Base-by-base conservation (phyloP, 2,113 vertebrate species). In the Zapornia atra region DNA sequence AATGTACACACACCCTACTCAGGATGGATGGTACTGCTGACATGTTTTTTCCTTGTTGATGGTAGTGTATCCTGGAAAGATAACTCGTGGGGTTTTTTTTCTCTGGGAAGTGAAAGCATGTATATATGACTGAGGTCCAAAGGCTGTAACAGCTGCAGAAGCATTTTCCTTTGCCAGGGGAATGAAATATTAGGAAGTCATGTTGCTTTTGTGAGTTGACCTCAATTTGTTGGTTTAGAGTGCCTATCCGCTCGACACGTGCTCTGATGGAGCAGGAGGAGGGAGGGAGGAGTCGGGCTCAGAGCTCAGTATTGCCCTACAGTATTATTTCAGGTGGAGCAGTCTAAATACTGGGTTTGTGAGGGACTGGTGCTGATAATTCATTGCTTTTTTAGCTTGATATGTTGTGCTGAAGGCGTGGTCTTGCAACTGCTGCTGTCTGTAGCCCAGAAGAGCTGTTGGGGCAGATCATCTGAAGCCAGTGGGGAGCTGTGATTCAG, bases 41-140 rank as follows among this genome's bases (percentile, higher is more conserved):
- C 73, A 33, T 88, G 78, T 71, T 82, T 28, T 95, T 94, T 95
- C 94, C 88, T 57, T 60, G 31, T 24, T 73, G 82, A 17, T 78
- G 25, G n/a, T 44, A 16, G 81, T 12, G 28, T 70, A 29, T 95
- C 81, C 86, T 96, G 86, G 66, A 84, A 89, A 66, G 64, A 56
- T 22, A 21, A 21, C 4, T 28, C 7, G 29, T n/a, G n/a, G n/a
- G n/a, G n/a, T n/a, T n/a, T 68, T 86, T 76, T 71, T 71, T 29
- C 56, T 34, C 66, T 84, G 64, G 83, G 72, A 85, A 82, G 77
- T 76, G 77, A 82, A 91, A 84, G 65, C 61, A 15, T 11, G 0
- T 24, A 7, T 65, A 15, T 38, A 8, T 65, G 68, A 65, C 68
- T 9, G 48, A 34, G 65, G 26, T 84, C 56, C 73, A 54, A 92